Evolutionary conservation across 2,888 invertebrate genomes (phyloP).

Genomic region (Latrodectus elegans): DNA sequence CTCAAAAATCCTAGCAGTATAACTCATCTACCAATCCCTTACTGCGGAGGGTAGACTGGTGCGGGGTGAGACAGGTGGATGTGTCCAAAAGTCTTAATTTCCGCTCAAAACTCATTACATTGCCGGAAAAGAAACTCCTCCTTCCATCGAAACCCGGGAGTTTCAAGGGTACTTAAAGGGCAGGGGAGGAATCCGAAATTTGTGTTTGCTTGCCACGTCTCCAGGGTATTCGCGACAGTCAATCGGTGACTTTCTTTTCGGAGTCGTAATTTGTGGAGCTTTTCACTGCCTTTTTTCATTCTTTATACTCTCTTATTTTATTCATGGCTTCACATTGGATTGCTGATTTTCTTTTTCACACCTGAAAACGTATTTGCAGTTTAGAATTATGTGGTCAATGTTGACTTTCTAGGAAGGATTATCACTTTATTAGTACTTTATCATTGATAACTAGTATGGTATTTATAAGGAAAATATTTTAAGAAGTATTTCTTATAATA

Average conservation of each 20-base stretch:
- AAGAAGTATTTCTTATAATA: too few relatives aligned
- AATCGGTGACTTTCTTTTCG: background rate
- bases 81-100: conserved; percentile 67
- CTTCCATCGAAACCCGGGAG: conserved; percentile 7
- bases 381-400: too few relatives aligned
- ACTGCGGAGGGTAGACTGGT: background rate
- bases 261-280: too few relatives aligned
- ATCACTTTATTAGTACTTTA: too few relatives aligned
- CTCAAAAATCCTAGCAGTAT: background rate
- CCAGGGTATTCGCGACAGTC: conserved; percentile 18
- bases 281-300: too few relatives aligned
- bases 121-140: conserved; percentile 52
- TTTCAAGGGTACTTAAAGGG: background rate
- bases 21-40: background rate
- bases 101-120: conserved; percentile 67
- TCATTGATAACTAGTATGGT: too few relatives aligned
- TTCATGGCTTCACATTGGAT: too few relatives aligned
- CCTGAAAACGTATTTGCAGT: too few relatives aligned
- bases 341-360: too few relatives aligned
- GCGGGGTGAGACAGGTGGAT: conserved; percentile 41
- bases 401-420: too few relatives aligned
- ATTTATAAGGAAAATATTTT: too few relatives aligned
- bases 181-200: conserved; percentile 35
- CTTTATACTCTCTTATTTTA: too few relatives aligned
- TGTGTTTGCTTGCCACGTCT: conserved; percentile 44